These are phyloP conservation scores for Polypterus senegalus DNA, from an alignment of 2,113 vertebrate species.

Conservation along the genomic window DNA sequence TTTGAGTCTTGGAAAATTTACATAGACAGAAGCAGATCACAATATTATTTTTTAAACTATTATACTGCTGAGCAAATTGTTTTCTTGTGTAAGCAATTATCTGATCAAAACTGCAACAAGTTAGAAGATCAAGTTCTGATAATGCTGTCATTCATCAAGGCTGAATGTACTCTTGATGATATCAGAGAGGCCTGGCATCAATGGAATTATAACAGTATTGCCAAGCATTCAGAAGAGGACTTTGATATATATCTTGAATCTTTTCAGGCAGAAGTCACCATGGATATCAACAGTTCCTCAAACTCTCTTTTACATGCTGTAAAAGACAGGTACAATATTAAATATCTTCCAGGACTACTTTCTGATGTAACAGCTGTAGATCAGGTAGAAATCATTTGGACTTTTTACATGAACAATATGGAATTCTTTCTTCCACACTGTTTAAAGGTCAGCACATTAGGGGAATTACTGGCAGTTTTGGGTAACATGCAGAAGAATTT, in stretches of 20 bases:
- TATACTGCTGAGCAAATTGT: slow-evolving; percentile 85
- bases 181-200: slow-evolving; percentile 37
- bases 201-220: slow-evolving; percentile 46
- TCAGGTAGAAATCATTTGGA: slow-evolving; percentile 54
- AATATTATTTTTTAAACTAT: slow-evolving; percentile 77
- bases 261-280: slow-evolving; percentile 28
- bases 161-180: slow-evolving; percentile 37
- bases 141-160: slow-evolving; percentile 78
- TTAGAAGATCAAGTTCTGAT: slow-evolving; percentile 53
- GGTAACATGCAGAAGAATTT: slow-evolving; percentile 20
- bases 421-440: slow-evolving; percentile 48
- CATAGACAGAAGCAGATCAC: slow-evolving; percentile 53
- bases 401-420: slow-evolving; percentile 53
- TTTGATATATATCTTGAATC: slow-evolving; percentile 45
- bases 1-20: slow-evolving; percentile 62
- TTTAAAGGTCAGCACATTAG: slow-evolving; percentile 64
- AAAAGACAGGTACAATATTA: slow-evolving; percentile 5
- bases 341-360: slow-evolving; percentile 19
- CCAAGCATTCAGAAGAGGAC: slow-evolving; percentile 30
- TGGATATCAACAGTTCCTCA: slow-evolving; percentile 7
- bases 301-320: background rate
- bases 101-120: slow-evolving; percentile 19
- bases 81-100: slow-evolving; percentile 60
- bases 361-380: slow-evolving; percentile 22
- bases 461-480: slow-evolving; percentile 53